Evolutionary conservation across 2,113 vertebrate species (phyloP).

Genomic region (Nibea coibor): DNA sequence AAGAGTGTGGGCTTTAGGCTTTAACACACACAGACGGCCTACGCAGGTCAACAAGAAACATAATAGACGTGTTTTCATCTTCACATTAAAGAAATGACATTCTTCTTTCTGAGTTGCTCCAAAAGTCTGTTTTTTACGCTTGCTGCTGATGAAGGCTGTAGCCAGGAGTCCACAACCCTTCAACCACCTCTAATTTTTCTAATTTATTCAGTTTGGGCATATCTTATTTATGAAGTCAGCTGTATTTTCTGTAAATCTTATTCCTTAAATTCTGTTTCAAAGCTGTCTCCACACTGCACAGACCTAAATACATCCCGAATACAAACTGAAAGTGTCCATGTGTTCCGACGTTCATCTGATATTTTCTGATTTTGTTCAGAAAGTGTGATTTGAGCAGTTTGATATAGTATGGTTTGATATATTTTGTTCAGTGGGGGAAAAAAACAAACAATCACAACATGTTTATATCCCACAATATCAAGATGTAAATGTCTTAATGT

Average conservation of each 20-base stretch:
- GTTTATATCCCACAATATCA: background rate
- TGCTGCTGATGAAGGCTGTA: background rate
- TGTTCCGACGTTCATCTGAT: too few species aligned
- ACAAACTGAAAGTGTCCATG: background rate
- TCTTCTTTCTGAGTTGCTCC: background rate
- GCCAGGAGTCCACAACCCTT: background rate
- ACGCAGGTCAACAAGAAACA: slow-evolving; percentile 58
- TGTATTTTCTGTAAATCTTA: background rate
- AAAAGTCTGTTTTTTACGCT: background rate
- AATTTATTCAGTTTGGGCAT: background rate
- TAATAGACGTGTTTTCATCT: slow-evolving; percentile 25
- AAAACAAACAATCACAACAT: background rate
- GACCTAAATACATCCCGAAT: background rate
- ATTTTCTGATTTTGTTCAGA: background rate
- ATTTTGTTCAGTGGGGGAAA: background rate
- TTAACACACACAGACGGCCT: slow-evolving; percentile 44
- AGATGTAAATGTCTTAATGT: background rate
- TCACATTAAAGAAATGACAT: slow-evolving; percentile 1
- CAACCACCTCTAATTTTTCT: background rate
- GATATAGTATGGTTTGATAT: slow-evolving; percentile 7
- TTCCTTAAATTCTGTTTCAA: background rate
- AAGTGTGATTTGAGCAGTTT: background rate
- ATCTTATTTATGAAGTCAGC: background rate
- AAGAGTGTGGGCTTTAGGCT: slow-evolving; percentile 40
- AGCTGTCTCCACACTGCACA: background rate